A percentile compares a stretch with the other conserved stretches of the same genome.
These are phyloP conservation scores for Drosophila equinoxialis DNA, from an alignment of 1,140 invertebrate species.

Conservation along the genomic window DNA sequence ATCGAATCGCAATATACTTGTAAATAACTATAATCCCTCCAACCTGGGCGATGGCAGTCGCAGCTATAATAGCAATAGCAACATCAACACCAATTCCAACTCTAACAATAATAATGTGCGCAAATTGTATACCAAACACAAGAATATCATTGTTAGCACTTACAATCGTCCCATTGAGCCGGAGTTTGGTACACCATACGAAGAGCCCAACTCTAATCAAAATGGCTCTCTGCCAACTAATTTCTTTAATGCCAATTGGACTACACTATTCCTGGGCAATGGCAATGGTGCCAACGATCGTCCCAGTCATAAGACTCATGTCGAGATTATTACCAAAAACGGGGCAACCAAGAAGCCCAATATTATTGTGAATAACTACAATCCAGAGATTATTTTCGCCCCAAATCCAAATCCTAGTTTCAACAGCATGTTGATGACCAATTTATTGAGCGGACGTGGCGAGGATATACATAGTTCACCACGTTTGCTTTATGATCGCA, in stretches of 20 bases:
- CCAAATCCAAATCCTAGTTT: conserved; percentile 84
- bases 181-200: conserved; percentile 69
- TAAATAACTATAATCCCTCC: conserved; percentile 82
- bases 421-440: conserved; percentile 85
- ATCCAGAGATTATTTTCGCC: conserved; percentile 80
- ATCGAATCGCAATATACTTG: conserved; percentile 81
- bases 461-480: conserved; percentile 62
- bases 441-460: conserved; percentile 87
- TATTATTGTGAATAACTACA: conserved; percentile 83
- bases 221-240: conserved; percentile 74
- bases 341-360: conserved; percentile 84
- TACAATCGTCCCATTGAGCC: conserved; percentile 75
- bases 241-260: conserved; percentile 83
- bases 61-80: conserved; percentile 63
- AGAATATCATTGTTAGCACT: conserved; percentile 82
- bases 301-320: conserved; percentile 86
- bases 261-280: conserved; percentile 74
- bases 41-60: conserved; percentile 67
- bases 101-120: conserved; percentile 61
- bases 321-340: conserved; percentile 86
- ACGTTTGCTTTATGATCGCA: conserved; percentile 84
- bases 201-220: conserved; percentile 70
- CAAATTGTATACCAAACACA: conserved; percentile 79
- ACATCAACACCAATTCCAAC: conserved; percentile 51
- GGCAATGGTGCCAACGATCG: conserved; percentile 69